Percentiles rank a stretch among this genome's conserved stretches.
Evolutionary conservation across 2,797 vertebrate genomes (phyloP).

Genomic region (Emydoidea blandingii): DNA sequence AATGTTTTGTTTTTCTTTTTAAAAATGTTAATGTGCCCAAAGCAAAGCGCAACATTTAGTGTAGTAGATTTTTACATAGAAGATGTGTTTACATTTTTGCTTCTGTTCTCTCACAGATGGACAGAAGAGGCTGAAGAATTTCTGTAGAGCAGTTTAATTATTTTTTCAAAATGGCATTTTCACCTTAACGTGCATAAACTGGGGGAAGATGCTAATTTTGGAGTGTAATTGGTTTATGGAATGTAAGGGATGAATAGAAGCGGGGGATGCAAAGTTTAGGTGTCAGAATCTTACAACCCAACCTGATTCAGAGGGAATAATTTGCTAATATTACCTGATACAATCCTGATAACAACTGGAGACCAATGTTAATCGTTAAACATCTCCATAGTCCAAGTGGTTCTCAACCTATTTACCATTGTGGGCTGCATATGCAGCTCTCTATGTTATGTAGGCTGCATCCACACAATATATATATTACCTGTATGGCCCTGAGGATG

Average conservation of each 20-base stretch:
- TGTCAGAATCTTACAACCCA: neutral
- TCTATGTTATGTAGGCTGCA: no score
- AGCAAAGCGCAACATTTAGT: neutral
- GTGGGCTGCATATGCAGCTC: no score
- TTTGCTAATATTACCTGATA: accelerated
- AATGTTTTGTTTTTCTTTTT: neutral
- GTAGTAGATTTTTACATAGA: neutral
- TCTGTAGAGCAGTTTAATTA: neutral
- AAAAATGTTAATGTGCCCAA: accelerated
- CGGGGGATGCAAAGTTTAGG: neutral
- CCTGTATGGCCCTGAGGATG: no score
- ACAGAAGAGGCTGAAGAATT: neutral
- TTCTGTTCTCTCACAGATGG: neutral
- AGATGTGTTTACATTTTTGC: neutral
- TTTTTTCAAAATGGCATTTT: neutral
- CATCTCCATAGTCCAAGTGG: no score
- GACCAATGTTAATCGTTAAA: neutral
- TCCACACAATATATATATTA: no score
- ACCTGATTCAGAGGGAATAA: neutral
- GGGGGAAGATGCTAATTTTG: neutral
- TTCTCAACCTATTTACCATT: no score
- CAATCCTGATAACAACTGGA: neutral
- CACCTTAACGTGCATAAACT: neutral
- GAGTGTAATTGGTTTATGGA: neutral
- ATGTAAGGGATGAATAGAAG: neutral